Base-by-base conservation (phyloP, 2,797 vertebrate species). In the Octomys mimax region DNA sequence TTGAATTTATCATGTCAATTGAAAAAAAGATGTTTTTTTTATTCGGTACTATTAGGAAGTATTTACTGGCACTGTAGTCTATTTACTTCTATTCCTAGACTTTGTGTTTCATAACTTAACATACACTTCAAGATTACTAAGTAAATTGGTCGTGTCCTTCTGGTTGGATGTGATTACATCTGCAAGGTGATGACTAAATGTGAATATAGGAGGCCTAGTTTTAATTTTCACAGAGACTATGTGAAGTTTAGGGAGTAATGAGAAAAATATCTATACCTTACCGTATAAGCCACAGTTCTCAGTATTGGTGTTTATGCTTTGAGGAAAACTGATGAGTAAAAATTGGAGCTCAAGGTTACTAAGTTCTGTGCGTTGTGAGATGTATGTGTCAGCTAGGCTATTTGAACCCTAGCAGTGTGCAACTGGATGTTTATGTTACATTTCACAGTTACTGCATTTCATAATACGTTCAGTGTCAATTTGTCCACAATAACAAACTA, bases 401-500 rank as follows among this genome's bases (percentile, higher is more conserved):
- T 64, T 88, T 92, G 66, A 94, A 22, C 89, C 54, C 91, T 22
- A 59, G 87, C 18, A 77, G 6, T 89, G 92, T 92, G n/a, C 54
- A 59, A 21, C 68, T 95, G 62, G 78, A 66, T 82, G 26, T 94
- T 89, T 81, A 3, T 86, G 16, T 93, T 92, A 42, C 31, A n/a
- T 84, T 85, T 95, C 36, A 39, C 84, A 94, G 84, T 71, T 91
- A 26, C 94, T 78, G 49, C 22, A 82, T 87, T 87, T 93, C 52
- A 59, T 92, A 88, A 78, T 83, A 54, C 73, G 83, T 94, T 92
- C 24, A 66, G 90, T 88, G 42, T 31, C 42, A 49, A 79, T 8
- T 96, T 93, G 39, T 89, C 68, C 49, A 81, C 77, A 52, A 61
- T 95, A 59, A 89, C 87, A 95, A 95, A 91, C 62, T 64, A 95